phyloP scores from a whole-genome alignment of 53 echinoderm and acorn worm genomes.

The Temnopleurus reevesii region DNA sequence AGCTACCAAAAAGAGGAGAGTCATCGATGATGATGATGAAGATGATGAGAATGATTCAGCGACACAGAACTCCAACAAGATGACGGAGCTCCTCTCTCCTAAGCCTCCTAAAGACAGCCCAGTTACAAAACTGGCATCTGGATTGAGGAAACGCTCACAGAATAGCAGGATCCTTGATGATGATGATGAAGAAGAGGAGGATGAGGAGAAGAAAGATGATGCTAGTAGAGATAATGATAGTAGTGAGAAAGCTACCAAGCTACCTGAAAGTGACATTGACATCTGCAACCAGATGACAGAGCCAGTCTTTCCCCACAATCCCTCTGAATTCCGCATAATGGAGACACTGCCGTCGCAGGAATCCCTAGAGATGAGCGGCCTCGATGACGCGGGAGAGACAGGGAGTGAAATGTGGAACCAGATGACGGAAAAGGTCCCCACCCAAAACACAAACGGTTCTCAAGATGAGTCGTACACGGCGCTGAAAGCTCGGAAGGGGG shows the following conservation, averaged over 20 bases:
- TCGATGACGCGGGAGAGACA: background rate
- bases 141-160: background rate
- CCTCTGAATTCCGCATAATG: background rate
- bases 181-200: constrained; percentile 12
- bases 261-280: background rate
- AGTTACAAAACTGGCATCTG: too few relatives aligned
- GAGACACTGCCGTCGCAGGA: background rate
- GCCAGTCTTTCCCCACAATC: background rate
- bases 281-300: constrained; percentile 54
- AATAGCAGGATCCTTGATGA: background rate
- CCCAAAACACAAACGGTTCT: background rate
- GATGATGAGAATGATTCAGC: background rate
- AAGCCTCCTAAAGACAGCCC: background rate
- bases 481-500: background rate
- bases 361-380: background rate
- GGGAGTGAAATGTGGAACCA: constrained; percentile 10
- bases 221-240: background rate
- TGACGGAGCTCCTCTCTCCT: background rate
- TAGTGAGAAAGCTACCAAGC: background rate
- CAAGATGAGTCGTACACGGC: background rate
- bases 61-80: background rate
- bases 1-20: constrained; percentile 5
- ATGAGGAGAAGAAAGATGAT: background rate
- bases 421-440: constrained; percentile 4
- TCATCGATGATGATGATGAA: constrained; percentile 12